Evolutionary conservation across 2,797 vertebrate species (phyloP).

Genomic region (Mareca penelope): DNA sequence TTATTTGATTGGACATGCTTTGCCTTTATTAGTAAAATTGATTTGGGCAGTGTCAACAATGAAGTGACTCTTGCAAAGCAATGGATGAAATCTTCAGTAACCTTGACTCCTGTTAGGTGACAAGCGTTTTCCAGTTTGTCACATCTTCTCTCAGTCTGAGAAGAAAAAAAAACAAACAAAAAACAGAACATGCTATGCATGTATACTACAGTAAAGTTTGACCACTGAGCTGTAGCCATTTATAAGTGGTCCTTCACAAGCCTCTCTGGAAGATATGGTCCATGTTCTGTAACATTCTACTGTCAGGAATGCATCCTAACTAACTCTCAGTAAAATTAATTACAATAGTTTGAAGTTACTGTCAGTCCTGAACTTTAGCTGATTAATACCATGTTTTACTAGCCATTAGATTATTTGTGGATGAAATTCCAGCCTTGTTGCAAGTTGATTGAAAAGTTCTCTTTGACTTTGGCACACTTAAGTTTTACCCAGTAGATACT

Average conservation of each 20-base stretch:
- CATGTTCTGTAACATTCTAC: background rate
- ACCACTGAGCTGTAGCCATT: background rate
- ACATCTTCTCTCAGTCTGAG: background rate
- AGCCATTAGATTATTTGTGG: background rate
- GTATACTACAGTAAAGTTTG: background rate
- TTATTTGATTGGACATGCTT: background rate
- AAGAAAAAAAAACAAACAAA: background rate
- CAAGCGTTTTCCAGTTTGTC: background rate
- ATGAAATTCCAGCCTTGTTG: background rate
- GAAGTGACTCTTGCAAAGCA: background rate
- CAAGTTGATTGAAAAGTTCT: background rate
- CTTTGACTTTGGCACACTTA: background rate
- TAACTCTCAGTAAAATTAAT: background rate
- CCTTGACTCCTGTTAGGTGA: background rate
- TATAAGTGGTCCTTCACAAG: background rate
- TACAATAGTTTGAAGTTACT: background rate
- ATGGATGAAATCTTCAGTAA: background rate
- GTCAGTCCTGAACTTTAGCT: background rate
- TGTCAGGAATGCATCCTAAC: background rate
- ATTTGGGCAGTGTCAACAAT: background rate
- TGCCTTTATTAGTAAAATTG: background rate
- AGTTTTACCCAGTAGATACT: background rate
- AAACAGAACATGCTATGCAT: background rate
- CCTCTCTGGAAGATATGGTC: background rate
- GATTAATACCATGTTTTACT: background rate